A percentile compares a stretch with the other conserved stretches of the same genome.
These are phyloP conservation scores for Chaitophorus viminalis DNA, from an alignment of 2,888 invertebrate genomes.

Conservation along the genomic window DNA sequence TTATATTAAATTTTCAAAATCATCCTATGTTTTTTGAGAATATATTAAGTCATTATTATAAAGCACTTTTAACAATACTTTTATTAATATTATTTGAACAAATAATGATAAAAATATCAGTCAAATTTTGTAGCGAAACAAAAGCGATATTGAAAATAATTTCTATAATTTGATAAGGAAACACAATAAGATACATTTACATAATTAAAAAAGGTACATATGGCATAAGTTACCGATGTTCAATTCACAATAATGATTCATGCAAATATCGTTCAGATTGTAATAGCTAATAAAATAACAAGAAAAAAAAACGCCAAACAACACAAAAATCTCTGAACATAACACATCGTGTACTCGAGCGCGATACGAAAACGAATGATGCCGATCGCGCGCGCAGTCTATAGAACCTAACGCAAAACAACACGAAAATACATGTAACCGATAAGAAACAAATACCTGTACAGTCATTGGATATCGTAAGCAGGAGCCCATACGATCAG, in stretches of 20 bases:
- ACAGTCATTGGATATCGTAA: constrained; percentile 12
- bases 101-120: neutral
- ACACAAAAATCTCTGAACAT: neutral
- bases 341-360: neutral
- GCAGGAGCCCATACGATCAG: constrained; percentile 26
- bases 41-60: neutral
- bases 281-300: no score
- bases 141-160: constrained; percentile 5
- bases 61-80: neutral
- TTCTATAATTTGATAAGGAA: neutral
- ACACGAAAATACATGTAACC: constrained; percentile 25
- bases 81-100: neutral
- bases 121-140: neutral
- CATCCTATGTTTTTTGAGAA: neutral
- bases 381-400: neutral
- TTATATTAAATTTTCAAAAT: constrained; percentile 22
- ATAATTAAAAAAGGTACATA: neutral
- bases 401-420: neutral
- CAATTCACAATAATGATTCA: neutral
- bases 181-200: neutral
- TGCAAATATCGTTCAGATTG: neutral
- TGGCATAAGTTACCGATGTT: neutral
- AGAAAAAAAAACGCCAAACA: neutral
- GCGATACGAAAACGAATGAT: constrained; percentile 35
- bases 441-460: constrained; percentile 53